Percentiles rank a stretch among this genome's conserved stretches.
Evolutionary conservation across 2,113 vertebrate genomes (phyloP).

Genomic region (Microtus richardsoni): DNA sequence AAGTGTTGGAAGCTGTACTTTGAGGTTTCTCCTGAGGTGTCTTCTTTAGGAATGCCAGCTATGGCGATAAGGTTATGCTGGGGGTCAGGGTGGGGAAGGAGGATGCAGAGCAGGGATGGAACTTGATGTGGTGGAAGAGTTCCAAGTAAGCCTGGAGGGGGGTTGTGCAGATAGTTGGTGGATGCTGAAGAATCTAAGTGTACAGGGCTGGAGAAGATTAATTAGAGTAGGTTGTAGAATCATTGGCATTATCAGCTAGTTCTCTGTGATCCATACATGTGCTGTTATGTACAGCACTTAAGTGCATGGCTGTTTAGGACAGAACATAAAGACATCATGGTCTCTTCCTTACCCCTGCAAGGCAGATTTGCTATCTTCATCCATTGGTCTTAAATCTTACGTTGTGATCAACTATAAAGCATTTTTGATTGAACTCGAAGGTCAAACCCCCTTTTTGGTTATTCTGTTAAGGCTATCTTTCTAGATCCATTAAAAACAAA

Average conservation of each 20-base stretch:
- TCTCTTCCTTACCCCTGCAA: background rate
- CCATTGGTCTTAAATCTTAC: background rate
- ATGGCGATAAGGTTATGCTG: background rate
- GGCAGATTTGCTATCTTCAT: background rate
- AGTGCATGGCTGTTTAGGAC: background rate
- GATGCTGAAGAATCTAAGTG: background rate
- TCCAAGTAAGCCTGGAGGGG: too few relatives aligned
- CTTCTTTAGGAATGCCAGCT: background rate
- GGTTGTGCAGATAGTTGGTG: background rate
- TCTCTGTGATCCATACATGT: background rate
- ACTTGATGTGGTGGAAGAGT: background rate
- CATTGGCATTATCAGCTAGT: background rate
- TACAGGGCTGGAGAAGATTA: background rate
- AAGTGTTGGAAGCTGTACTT: background rate
- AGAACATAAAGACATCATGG: background rate
- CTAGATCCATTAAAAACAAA: background rate
- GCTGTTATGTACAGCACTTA: background rate
- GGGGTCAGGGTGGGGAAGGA: background rate
- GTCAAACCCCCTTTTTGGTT: background rate
- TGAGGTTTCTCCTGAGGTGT: background rate
- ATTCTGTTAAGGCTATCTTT: background rate
- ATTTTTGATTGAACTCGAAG: background rate
- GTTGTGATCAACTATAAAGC: background rate
- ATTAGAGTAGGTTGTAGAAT: background rate
- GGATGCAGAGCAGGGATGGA: background rate